Evolutionary conservation across 2,797 vertebrate genomes (phyloP), one percentile per base, ranked within the genome.

Genomic region (Rhynchotus rufescens): DNA sequence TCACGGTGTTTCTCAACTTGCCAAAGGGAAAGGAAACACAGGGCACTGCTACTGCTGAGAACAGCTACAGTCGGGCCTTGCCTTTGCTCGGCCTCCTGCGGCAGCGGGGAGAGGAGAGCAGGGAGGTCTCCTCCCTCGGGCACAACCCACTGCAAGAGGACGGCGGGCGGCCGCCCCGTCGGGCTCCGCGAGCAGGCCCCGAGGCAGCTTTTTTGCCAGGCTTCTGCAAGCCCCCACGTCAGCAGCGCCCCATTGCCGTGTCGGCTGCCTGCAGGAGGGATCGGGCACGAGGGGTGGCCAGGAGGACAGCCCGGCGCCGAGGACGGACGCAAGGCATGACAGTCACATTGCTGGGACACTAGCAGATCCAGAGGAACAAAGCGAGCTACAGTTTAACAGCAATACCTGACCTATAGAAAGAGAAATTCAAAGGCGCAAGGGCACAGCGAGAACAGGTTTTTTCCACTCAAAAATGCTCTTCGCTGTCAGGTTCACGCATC

Each of bases 41-140:
- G 28, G n/a, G 74, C 49, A 30, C 16, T 6, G 25, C n/a, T 20
- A 0, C 3, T 7, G 36, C 30, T 21, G 10, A 4, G 4, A 15
- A 0, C 2, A 26, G 26, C 5, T 14, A 9, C 13, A n/a, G 56
- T 0, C 51, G 13, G 17, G 60, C 16, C 34, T 12, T 25, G 21
- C 47, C 45, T 47, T 10, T 84, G 14, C 62, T 21, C 42, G 11
- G 9, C 6, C 25, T 62, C 52, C 47, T 59, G 32, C 22, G 15
- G 13, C 4, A 64, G 36, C 22, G 36, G 45, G 6, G 3, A 25
- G 23, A 4, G 44, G 20, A 44, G 64, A 49, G 8, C 10, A 20
- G 14, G 23, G 34, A n/a, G 26, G 51, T 30, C 30, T 56, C 28
- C 13, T 86, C 44, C 69, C n/a, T 23, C 32, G 62, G 4, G 4